phyloP scores from a whole-genome alignment of 1,140 invertebrate species.

The Hypsibius dujardini region DNA sequence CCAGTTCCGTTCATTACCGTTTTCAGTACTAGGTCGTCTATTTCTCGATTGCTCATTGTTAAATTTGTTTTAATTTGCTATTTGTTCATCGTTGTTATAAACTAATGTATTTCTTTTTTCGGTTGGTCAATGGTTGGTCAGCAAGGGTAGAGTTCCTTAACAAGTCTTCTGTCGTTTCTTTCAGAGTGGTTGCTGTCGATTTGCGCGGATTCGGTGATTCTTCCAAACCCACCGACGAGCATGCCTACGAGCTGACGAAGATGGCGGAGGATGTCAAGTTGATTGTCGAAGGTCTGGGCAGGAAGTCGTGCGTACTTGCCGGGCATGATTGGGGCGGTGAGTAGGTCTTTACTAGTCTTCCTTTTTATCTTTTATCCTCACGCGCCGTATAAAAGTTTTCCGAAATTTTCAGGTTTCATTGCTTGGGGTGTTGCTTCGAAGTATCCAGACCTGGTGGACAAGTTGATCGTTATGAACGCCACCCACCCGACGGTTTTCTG shows the following conservation, averaged over 20 bases:
- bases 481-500: conserved; percentile 54
- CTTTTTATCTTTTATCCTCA: background rate
- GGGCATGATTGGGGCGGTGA: conserved; percentile 61
- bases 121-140: too few relatives aligned
- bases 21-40: too few relatives aligned
- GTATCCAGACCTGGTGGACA: conserved; percentile 48
- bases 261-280: conserved; percentile 49
- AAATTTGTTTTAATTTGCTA: too few relatives aligned
- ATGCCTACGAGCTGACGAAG: conserved; percentile 43
- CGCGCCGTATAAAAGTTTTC: background rate
- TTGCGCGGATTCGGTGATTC: conserved; percentile 62
- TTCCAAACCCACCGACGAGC: conserved; percentile 49
- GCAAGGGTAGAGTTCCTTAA: too few relatives aligned
- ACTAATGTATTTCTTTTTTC: too few relatives aligned
- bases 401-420: conserved; percentile 33
- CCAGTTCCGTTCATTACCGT: too few relatives aligned
- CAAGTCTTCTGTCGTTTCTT: conserved; percentile 24
- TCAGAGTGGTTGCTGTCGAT: conserved; percentile 54
- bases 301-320: conserved; percentile 38
- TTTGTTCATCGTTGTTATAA: too few relatives aligned
- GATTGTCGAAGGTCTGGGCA: conserved; percentile 44
- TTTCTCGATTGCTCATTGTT: too few relatives aligned
- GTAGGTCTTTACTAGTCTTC: background rate
- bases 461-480: conserved; percentile 52
- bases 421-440: conserved; percentile 49